Evolutionary conservation across 2,113 vertebrate genomes (phyloP).

Genomic region (Neomonachus schauinslandi): DNA sequence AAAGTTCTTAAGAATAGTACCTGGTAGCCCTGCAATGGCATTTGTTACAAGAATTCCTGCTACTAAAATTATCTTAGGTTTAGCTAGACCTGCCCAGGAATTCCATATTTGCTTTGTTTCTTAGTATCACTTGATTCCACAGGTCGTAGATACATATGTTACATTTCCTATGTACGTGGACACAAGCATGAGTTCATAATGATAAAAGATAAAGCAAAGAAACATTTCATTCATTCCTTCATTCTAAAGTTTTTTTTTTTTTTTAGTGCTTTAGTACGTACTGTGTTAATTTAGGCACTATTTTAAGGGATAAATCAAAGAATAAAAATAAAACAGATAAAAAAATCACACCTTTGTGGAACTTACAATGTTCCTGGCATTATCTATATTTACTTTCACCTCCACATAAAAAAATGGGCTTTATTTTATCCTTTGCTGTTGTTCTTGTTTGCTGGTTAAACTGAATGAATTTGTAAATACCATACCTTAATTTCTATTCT

Average conservation of each 20-base stretch:
- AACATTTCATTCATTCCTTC: constrained; percentile 32
- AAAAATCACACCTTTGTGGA: not conserved
- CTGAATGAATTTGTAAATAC: not conserved
- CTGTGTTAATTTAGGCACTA: not conserved
- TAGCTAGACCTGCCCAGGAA: not conserved
- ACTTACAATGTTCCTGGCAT: not conserved
- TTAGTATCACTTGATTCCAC: not conserved
- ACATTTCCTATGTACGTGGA: not conserved
- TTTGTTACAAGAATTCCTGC: not conserved
- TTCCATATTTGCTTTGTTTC: not conserved
- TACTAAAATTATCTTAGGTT: not conserved
- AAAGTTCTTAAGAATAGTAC: not conserved
- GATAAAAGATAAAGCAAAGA: not conserved
- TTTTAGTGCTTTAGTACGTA: not conserved
- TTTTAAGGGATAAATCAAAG: not conserved
- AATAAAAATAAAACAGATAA: not conserved
- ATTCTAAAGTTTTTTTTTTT: not conserved
- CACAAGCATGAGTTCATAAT: not conserved
- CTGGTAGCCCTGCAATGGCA: not conserved
- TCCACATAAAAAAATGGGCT: not conserved
- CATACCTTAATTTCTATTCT: not conserved
- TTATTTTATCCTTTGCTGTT: not conserved
- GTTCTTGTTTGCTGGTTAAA: not conserved
- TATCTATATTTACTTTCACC: not conserved
- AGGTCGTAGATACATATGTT: not conserved